Conservation (phyloP, 2,113 vertebrate genomes). For the Trichechus manatus region DNA sequence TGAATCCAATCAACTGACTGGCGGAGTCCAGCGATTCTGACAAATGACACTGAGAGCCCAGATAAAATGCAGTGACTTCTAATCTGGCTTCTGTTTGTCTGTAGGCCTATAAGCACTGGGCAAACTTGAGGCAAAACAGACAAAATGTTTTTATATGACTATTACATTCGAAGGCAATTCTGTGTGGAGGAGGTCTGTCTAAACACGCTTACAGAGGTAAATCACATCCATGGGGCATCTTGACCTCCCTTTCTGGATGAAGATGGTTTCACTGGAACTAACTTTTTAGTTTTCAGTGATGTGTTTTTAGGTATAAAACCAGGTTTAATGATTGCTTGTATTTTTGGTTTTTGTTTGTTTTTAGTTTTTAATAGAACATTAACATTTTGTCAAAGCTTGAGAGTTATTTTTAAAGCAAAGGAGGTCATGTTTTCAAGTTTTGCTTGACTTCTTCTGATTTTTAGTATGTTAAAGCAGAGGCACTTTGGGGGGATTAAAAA, state of each 20-base stretch:
- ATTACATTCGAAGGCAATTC: not conserved
- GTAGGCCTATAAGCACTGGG: not conserved
- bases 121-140: constrained; percentile 57
- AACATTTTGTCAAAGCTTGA: constrained; percentile 26
- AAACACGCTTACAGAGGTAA: constrained; percentile 30
- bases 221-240: not conserved
- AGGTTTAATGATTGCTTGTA: not conserved
- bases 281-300: not conserved
- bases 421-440: constrained; percentile 22
- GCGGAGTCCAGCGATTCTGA: constrained; percentile 25
- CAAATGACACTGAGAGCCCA: not conserved
- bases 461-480: not conserved
- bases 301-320: not conserved
- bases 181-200: not conserved
- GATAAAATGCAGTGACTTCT: constrained; percentile 18
- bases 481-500: not conserved
- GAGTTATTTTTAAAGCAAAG: constrained; percentile 28
- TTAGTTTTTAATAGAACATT: not conserved
- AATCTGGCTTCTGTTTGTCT: constrained; percentile 43
- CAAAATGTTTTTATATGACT: not conserved
- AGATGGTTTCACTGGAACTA: not conserved
- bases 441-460: not conserved
- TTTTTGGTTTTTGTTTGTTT: not conserved
- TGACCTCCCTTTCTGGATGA: not conserved
- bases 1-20: constrained; percentile 12